A percentile compares a stretch with the other conserved stretches of the same genome.
These are phyloP conservation scores for Leptogaster cylindrica DNA, from an alignment of 2,888 invertebrate genomes.

Conservation along the genomic window DNA sequence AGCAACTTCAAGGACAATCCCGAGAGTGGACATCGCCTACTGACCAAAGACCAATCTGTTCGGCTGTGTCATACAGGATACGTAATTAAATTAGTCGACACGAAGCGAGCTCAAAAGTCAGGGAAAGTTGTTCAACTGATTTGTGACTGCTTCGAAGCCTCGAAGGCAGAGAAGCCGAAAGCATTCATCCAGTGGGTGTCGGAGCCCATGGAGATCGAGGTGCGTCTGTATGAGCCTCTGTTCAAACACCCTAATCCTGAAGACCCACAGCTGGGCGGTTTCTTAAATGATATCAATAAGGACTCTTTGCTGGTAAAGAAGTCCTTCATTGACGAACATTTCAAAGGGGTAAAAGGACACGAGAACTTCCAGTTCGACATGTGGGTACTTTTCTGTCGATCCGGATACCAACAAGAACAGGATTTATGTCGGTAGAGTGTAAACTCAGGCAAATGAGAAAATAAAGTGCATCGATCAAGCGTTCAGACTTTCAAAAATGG, in stretches of 20 bases:
- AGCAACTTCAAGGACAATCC: slow-evolving; percentile 86
- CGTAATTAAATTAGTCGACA: slow-evolving; percentile 72
- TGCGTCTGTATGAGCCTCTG: slow-evolving; percentile 88
- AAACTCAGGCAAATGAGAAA: no score
- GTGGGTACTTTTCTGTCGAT: slow-evolving; percentile 97
- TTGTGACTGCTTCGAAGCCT: slow-evolving; percentile 74
- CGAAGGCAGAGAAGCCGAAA: slow-evolving; percentile 86
- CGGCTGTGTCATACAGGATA: slow-evolving; percentile 91
- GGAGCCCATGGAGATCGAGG: slow-evolving; percentile 79
- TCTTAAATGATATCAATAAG: slow-evolving; percentile 84
- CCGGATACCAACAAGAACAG: slow-evolving; percentile 74
- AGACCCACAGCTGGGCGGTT: slow-evolving; percentile 86
- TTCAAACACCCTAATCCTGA: slow-evolving; percentile 97
- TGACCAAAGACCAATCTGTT: slow-evolving; percentile 84
- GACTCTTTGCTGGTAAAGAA: slow-evolving; percentile 75
- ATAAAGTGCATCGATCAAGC: no score
- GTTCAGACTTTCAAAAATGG: no score
- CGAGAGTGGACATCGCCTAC: slow-evolving; percentile 87
- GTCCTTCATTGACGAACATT: slow-evolving; percentile 80
- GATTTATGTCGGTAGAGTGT: no score
- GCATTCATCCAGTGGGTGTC: slow-evolving; percentile 99
- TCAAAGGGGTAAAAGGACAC: slow-evolving; percentile 71
- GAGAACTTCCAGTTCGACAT: slow-evolving; percentile 97
- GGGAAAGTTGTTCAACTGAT: slow-evolving; percentile 74
- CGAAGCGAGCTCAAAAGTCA: slow-evolving; percentile 67